A percentile compares a stretch with the other conserved stretches of the same genome.
These are phyloP conservation scores for Dasysyrphus tricinctus DNA, from an alignment of 2,888 invertebrate genomes.

Conservation along the genomic window DNA sequence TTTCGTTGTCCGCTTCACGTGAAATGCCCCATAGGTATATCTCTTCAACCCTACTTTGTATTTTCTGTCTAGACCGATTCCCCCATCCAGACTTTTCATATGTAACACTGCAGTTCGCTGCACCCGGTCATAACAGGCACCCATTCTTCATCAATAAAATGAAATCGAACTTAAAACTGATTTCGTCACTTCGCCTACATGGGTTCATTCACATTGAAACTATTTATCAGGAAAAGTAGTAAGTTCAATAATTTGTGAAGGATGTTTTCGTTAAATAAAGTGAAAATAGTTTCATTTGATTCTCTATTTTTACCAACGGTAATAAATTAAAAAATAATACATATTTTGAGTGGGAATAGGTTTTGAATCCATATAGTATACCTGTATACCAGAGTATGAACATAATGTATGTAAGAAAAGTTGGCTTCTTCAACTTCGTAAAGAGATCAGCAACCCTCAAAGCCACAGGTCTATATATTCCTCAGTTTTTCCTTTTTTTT, in stretches of 20 bases:
- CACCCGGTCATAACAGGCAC: not conserved
- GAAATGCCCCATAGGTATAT: too few species aligned
- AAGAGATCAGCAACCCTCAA: conserved; percentile 34
- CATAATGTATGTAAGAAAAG: not conserved
- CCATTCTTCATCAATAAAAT: not conserved
- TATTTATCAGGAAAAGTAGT: not conserved
- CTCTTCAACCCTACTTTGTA: too few species aligned
- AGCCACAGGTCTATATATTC: not conserved
- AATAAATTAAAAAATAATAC: not conserved
- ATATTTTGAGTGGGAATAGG: not conserved
- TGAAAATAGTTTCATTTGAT: not conserved
- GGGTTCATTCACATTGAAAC: conserved; percentile 2
- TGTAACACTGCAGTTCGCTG: too few species aligned
- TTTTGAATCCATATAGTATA: not conserved
- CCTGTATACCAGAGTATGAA: not conserved
- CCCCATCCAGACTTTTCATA: not conserved
- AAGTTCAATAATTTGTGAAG: not conserved
- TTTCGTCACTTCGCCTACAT: not conserved
- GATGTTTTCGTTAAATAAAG: not conserved
- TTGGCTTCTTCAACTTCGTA: conserved; percentile 11
- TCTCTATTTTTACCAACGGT: conserved; percentile 1
- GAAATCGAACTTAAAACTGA: not conserved
- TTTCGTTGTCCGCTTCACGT: too few species aligned
- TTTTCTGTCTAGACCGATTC: not conserved
- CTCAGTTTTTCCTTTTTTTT: conserved; percentile 24